These are phyloP conservation scores for Phaetusa simplex DNA, from an alignment of 2,113 vertebrate species.

Conservation along the genomic window DNA sequence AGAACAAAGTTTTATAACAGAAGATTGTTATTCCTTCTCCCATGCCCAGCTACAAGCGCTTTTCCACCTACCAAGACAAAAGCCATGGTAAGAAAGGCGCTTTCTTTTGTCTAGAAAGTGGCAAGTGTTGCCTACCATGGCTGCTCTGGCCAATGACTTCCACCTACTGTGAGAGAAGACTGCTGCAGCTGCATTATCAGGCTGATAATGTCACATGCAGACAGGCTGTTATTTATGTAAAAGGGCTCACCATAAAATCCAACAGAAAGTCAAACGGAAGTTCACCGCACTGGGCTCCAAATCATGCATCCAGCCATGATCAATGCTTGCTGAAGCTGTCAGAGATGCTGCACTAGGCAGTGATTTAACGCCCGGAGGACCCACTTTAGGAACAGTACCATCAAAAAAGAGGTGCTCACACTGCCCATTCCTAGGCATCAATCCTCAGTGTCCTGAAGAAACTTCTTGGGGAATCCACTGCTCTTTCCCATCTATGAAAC, in stretches of 20 bases:
- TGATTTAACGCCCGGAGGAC: background rate
- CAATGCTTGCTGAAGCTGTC: background rate
- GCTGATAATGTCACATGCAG: background rate
- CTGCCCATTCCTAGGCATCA: background rate
- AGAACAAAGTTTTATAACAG: background rate
- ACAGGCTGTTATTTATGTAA: background rate
- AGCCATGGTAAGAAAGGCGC: background rate
- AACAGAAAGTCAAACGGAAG: background rate
- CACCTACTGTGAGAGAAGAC: background rate
- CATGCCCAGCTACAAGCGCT: background rate
- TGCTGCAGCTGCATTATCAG: background rate
- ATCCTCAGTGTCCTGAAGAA: background rate
- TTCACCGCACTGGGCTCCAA: background rate
- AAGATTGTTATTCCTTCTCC: background rate
- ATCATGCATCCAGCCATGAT: background rate
- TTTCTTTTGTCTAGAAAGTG: background rate
- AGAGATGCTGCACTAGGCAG: background rate
- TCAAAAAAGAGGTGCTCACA: background rate
- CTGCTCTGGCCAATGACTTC: background rate
- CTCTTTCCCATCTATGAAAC: background rate
- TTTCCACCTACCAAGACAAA: constrained; percentile 22
- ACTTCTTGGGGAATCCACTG: background rate
- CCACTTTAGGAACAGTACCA: background rate
- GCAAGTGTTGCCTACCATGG: background rate
- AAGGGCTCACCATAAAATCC: background rate